Base-by-base conservation (phyloP, 2,113 vertebrate genomes). In the Oriolus oriolus region DNA sequence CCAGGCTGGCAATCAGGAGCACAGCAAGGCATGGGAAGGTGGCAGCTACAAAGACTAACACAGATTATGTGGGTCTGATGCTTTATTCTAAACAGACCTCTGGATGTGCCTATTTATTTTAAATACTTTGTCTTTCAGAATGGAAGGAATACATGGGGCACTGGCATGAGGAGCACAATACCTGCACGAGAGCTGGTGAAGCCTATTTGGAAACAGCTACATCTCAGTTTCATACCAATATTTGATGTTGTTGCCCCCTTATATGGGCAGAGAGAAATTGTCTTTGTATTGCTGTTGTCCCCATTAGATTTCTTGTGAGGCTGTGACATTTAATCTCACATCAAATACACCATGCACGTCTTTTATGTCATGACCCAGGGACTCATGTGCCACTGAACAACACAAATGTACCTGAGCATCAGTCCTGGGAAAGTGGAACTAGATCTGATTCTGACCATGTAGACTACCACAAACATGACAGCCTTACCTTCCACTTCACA, bases 381-480 rank as follows among this genome's bases (percentile, higher is more conserved):
- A 33, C 18, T 3, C 22, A 31, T 0, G 0, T 59, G 42, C 2
- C 27, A 9, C 0, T 30, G 60, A 77, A 60, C 23, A 50, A 12
- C 31, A 64, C 16, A 70, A 27, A 61, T 7, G 22, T 33, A 41
- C 13, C 52, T 27, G 37, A 80, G 22, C 52, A 84, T 64, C 35
- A 71, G 47, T 28, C 35, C 35, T 70, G 49, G 56, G 10, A n/a
- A 88, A 84, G 23, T 13, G 20, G 27, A 74, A 61, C 73, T 61
- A 45, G 23, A 54, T 41, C 45, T 35, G 20, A 16, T 85, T 57
- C 28, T 30, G 27, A 20, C 10, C 41, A 24, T 9, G 20, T 10
- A 52, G 28, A 9, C 41, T 60, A 66, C 13, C 33, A 28, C 20
- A 80, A 45, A 54, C 11, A 59, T 2, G 7, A 35, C 4, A 75